A percentile compares a stretch with the other conserved stretches of the same genome.
Evolutionary conservation across 2,113 vertebrate species (phyloP).

Genomic region (Poecile atricapillus): DNA sequence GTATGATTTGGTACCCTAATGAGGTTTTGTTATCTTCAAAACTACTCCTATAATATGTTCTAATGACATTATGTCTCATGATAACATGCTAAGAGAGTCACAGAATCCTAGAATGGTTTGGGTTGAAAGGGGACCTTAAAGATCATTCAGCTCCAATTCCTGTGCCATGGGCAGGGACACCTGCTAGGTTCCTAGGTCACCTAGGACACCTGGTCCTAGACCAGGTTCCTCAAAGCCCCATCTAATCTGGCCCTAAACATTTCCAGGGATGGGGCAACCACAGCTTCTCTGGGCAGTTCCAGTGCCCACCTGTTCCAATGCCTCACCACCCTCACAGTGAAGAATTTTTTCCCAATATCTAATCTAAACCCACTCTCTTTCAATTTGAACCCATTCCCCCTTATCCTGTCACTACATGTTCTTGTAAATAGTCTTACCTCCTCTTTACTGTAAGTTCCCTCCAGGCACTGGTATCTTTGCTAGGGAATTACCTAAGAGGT

Average conservation of each 20-base stretch:
- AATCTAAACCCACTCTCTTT: background rate
- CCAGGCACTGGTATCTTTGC: background rate
- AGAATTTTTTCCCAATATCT: background rate
- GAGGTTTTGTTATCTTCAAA: background rate
- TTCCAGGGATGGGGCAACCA: background rate
- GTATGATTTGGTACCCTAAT: background rate
- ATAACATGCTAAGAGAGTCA: background rate
- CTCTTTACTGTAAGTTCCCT: background rate
- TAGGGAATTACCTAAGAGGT: background rate
- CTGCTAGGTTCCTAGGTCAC: too few species aligned
- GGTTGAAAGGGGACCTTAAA: background rate
- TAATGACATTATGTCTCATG: background rate
- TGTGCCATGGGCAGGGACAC: rapidly evolving
- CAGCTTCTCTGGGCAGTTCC: background rate
- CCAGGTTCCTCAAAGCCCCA: background rate
- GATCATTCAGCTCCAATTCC: background rate
- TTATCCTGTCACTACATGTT: background rate
- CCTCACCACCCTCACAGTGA: background rate
- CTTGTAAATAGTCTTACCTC: background rate
- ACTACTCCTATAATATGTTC: background rate
- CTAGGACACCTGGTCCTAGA: too few species aligned
- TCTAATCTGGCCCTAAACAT: too few species aligned
- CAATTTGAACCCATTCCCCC: background rate
- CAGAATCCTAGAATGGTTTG: background rate
- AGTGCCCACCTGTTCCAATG: background rate